Percentiles rank a stretch among this genome's conserved stretches.
Evolutionary conservation across 2,797 vertebrate genomes (phyloP).

Genomic region (Microtus obscurus): DNA sequence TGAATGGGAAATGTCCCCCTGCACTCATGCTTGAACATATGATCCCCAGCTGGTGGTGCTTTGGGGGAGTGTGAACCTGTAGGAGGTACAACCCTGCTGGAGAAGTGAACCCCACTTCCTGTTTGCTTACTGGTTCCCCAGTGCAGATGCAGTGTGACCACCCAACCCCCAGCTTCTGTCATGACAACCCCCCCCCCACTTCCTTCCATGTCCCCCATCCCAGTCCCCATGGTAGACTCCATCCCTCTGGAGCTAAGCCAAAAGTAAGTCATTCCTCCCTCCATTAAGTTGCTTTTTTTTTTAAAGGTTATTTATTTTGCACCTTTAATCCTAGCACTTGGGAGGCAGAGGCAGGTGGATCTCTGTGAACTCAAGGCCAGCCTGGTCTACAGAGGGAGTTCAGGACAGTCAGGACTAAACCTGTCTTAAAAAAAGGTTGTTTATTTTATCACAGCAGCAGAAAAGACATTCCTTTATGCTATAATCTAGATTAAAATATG

Average conservation of each 20-base stretch:
- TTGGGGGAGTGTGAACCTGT: background rate
- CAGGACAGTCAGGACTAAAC: no score
- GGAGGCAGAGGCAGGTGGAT: no score
- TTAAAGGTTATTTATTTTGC: background rate
- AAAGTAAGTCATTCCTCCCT: background rate
- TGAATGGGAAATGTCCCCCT: background rate
- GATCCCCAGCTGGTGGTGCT: background rate
- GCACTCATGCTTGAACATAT: background rate
- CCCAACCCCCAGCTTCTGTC: background rate
- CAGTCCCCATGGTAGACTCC: background rate
- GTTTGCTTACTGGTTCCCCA: background rate
- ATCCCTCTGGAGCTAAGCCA: background rate
- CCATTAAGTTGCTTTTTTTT: background rate
- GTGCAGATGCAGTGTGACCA: background rate
- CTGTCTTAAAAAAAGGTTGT: no score
- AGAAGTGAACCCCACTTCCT: background rate
- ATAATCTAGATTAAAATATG: conserved; percentile 26
- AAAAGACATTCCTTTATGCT: conserved; percentile 33
- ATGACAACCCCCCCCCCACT: background rate
- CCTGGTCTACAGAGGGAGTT: no score
- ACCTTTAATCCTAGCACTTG: no score
- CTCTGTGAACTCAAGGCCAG: no score
- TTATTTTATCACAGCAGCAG: background rate
- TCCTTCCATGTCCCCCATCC: background rate
- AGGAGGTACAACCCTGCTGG: background rate